phyloP scores from a whole-genome alignment of 1,140 invertebrate genomes.

The Diabrotica virgifera region DNA sequence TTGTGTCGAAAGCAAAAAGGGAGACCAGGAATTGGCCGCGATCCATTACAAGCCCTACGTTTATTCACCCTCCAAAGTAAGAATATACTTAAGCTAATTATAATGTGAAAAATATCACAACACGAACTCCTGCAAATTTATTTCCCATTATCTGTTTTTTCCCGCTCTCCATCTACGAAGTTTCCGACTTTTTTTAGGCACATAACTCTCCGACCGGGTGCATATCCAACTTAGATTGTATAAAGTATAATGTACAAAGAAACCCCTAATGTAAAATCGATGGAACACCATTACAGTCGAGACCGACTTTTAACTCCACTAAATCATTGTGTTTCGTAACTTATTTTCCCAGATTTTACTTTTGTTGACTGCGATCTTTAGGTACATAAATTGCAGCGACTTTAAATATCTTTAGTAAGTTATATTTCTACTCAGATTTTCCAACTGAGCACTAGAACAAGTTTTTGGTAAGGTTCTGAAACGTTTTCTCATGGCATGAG shows the following conservation, averaged over 20 bases:
- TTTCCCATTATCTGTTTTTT: slow-evolving; percentile 50
- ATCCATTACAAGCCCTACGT: slow-evolving; percentile 11
- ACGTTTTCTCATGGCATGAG: no score
- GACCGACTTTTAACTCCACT: slow-evolving; percentile 44
- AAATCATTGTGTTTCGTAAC: slow-evolving; percentile 44
- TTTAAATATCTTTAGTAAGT: background rate
- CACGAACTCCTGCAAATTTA: slow-evolving; percentile 45
- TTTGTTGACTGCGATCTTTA: slow-evolving; percentile 10
- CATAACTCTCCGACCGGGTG: slow-evolving; percentile 46
- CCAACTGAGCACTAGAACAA: no score
- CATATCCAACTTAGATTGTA: slow-evolving; percentile 51
- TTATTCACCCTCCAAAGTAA: slow-evolving; percentile 13
- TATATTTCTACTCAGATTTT: no score
- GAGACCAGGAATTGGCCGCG: slow-evolving; percentile 11
- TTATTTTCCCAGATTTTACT: slow-evolving; percentile 20
- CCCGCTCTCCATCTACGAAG: slow-evolving; percentile 44
- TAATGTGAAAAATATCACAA: slow-evolving; percentile 46
- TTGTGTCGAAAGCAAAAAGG: slow-evolving; percentile 9
- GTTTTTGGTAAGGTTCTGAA: no score
- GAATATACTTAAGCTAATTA: slow-evolving; percentile 38
- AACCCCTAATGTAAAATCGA: slow-evolving; percentile 52
- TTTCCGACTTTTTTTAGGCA: slow-evolving; percentile 44
- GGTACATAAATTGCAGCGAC: background rate
- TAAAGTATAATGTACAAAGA: slow-evolving; percentile 52
- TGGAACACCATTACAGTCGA: slow-evolving; percentile 48